phyloP scores from a whole-genome alignment of 1,140 invertebrate species.

The Drosophila mauritiana region DNA sequence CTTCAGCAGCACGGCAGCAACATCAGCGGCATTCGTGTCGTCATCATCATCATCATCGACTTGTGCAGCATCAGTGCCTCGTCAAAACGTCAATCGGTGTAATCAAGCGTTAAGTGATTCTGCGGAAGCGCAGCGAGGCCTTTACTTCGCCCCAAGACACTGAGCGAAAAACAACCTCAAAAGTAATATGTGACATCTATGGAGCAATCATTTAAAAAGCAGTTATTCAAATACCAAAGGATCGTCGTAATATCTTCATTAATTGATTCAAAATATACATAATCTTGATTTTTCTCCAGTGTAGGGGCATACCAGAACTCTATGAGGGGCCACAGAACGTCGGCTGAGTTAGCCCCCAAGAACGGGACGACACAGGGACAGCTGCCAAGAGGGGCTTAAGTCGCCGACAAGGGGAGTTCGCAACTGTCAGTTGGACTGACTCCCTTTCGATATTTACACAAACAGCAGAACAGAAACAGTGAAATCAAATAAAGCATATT shows the following conservation, averaged over 20 bases:
- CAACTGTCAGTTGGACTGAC: constrained; percentile 23
- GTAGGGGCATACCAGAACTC: not conserved
- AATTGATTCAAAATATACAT: not conserved
- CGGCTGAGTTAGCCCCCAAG: constrained; percentile 29
- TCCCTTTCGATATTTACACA: constrained; percentile 1
- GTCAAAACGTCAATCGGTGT: constrained; percentile 83
- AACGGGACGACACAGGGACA: constrained; percentile 14
- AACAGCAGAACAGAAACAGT: constrained; percentile 15
- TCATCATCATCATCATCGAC: constrained; percentile 69
- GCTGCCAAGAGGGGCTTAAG: constrained; percentile 34
- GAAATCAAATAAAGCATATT: constrained; percentile 28
- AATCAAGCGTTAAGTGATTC: constrained; percentile 84
- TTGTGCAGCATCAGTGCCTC: constrained; percentile 83
- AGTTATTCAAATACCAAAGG: too few relatives aligned
- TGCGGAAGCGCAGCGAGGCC: constrained; percentile 75
- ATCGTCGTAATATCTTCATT: not conserved
- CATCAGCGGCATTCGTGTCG: constrained; percentile 39
- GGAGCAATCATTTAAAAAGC: too few relatives aligned
- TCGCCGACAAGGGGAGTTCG: not conserved
- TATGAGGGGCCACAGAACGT: constrained; percentile 18
- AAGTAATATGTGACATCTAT: too few relatives aligned
- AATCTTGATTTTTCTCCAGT: not conserved
- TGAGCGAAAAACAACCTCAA: not conserved
- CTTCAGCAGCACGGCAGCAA: constrained; percentile 3
- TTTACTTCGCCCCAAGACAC: constrained; percentile 34